phyloP scores from a whole-genome alignment of 2,888 invertebrate genomes.

The Hemaris fuciformis region DNA sequence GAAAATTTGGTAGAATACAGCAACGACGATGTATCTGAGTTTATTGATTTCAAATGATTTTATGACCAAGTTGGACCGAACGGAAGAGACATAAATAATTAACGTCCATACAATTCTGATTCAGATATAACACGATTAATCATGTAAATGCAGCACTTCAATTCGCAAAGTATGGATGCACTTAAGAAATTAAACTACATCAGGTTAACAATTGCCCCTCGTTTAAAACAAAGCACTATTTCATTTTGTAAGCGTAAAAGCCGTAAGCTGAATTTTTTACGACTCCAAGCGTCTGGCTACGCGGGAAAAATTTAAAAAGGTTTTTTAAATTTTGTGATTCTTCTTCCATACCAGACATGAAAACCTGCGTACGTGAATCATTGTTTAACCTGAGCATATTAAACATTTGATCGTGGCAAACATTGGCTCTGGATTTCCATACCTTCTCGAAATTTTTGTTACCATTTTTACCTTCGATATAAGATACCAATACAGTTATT shows the following conservation, averaged over 20 bases:
- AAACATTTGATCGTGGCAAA: conserved; percentile 56
- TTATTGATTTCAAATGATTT: too few relatives aligned
- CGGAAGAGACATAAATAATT: background rate
- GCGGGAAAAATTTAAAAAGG: conserved; percentile 56
- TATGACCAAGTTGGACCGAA: background rate
- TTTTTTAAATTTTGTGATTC: conserved; percentile 61
- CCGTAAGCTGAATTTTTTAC: conserved; percentile 64
- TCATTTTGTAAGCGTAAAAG: conserved; percentile 61
- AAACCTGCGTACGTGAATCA: conserved; percentile 44
- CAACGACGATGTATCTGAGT: too few relatives aligned
- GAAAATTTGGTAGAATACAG: too few relatives aligned
- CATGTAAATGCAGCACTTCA: conserved; percentile 18
- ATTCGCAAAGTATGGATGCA: conserved; percentile 29
- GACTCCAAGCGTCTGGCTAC: conserved; percentile 51
- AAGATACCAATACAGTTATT: background rate
- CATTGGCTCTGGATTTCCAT: conserved; percentile 46
- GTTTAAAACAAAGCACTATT: conserved; percentile 57
- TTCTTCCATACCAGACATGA: conserved; percentile 43
- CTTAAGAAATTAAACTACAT: conserved; percentile 44
- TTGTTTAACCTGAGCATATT: conserved; percentile 56
- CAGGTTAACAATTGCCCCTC: conserved; percentile 38
- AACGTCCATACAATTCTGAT: conserved; percentile 23
- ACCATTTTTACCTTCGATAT: conserved; percentile 23
- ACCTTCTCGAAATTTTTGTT: conserved; percentile 34
- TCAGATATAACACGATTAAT: conserved; percentile 13